Conservation (phyloP, 2,888 invertebrate genomes). For the Phyto melanocephala region DNA sequence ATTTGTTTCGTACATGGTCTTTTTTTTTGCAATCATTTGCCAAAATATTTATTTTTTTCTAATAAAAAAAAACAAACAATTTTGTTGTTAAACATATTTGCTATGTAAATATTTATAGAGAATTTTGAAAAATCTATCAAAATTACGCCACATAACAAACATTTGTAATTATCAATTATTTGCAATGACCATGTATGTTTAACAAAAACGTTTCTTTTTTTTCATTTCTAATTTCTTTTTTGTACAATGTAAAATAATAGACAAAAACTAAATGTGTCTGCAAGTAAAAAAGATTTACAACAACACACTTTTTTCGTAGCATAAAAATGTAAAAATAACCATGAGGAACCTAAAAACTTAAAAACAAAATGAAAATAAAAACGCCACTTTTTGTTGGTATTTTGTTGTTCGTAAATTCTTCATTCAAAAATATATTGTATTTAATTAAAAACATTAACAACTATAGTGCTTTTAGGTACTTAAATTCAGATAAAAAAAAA, state of each 20-base stretch:
- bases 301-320: neutral
- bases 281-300: neutral
- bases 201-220: neutral
- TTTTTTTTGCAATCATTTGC: neutral
- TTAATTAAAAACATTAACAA: slow-evolving; percentile 61
- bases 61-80: too few relatives aligned
- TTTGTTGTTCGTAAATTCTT: slow-evolving; percentile 5
- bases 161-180: slow-evolving; percentile 43
- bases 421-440: slow-evolving; percentile 40
- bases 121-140: slow-evolving; percentile 1
- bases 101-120: neutral
- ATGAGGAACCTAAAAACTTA: slow-evolving; percentile 40
- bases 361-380: slow-evolving; percentile 32
- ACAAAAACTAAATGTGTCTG: neutral
- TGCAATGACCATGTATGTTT: slow-evolving; percentile 54
- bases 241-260: neutral
- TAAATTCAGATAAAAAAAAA: neutral
- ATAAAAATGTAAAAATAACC: slow-evolving; percentile 54
- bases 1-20: slow-evolving; percentile 14
- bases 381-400: slow-evolving; percentile 4
- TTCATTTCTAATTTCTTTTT: neutral
- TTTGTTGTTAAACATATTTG: neutral
- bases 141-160: slow-evolving; percentile 15
- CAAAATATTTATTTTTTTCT: too few relatives aligned
- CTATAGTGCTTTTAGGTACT: slow-evolving; percentile 24